Percentiles rank a stretch among this genome's conserved stretches.
phyloP scores from a whole-genome alignment of 2,797 vertebrate species.

The Pipistrellus kuhlii region DNA sequence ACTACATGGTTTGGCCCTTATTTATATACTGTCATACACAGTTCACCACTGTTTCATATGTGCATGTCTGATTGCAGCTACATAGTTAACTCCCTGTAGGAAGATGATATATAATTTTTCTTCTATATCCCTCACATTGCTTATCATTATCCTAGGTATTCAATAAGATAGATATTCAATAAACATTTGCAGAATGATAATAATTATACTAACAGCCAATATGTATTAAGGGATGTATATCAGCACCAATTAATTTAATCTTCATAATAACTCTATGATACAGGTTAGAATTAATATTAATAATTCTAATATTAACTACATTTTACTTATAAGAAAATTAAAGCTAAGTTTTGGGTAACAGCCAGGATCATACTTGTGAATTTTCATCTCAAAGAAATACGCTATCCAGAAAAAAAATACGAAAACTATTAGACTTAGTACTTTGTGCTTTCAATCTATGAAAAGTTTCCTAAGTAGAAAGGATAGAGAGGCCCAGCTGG shows the following conservation, averaged over 20 bases:
- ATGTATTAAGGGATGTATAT: background rate
- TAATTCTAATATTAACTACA: background rate
- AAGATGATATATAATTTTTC: background rate
- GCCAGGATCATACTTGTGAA: background rate
- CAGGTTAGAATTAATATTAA: background rate
- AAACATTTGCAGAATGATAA: background rate
- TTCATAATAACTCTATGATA: background rate
- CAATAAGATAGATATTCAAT: background rate
- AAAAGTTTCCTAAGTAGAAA: slow-evolving; percentile 6
- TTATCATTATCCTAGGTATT: background rate
- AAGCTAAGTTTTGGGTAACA: background rate
- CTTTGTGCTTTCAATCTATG: slow-evolving; percentile 4
- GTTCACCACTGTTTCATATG: background rate
- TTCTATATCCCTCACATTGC: background rate
- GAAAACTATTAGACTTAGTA: slow-evolving; percentile 1
- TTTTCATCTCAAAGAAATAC: background rate
- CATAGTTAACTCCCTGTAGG: background rate
- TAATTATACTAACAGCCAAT: background rate
- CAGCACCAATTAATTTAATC: background rate
- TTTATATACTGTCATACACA: background rate
- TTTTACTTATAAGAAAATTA: slow-evolving; percentile 38
- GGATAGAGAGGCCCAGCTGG: background rate
- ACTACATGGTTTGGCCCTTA: background rate
- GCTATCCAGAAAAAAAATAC: slow-evolving; percentile 17
- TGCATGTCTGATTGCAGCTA: background rate